These are phyloP conservation scores for Thermophis baileyi DNA, from an alignment of 2,113 vertebrate genomes.

Conservation along the genomic window DNA sequence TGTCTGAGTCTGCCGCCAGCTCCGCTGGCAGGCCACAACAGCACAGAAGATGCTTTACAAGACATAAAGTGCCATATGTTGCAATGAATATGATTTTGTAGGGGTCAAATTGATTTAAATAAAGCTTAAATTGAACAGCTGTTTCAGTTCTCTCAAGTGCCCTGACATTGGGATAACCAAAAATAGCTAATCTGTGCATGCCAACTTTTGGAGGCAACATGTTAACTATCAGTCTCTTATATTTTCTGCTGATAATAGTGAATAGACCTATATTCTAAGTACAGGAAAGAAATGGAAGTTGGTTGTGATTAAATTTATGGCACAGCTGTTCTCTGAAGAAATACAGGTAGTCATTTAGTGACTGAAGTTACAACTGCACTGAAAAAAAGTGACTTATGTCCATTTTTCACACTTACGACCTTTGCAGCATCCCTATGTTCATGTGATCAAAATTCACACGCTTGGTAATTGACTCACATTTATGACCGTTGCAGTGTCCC, in stretches of 20 bases:
- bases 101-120: background rate
- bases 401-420: background rate
- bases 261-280: background rate
- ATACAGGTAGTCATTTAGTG: background rate
- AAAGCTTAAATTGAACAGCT: background rate
- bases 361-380: background rate
- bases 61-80: background rate
- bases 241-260: constrained; percentile 17
- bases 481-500: background rate
- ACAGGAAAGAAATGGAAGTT: background rate
- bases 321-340: background rate
- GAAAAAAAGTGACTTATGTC: background rate
- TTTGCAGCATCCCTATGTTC: background rate
- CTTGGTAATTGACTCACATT: background rate
- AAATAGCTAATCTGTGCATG: constrained; percentile 2
- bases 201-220: background rate
- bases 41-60: background rate
- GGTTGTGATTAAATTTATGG: background rate
- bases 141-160: background rate
- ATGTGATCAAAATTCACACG: background rate
- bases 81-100: background rate
- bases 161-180: constrained; percentile 4
- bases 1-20: no score
- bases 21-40: no score
- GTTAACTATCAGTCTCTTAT: background rate